phyloP scores from a whole-genome alignment of 2,113 vertebrate species.

The Nyctereutes procyonoides region DNA sequence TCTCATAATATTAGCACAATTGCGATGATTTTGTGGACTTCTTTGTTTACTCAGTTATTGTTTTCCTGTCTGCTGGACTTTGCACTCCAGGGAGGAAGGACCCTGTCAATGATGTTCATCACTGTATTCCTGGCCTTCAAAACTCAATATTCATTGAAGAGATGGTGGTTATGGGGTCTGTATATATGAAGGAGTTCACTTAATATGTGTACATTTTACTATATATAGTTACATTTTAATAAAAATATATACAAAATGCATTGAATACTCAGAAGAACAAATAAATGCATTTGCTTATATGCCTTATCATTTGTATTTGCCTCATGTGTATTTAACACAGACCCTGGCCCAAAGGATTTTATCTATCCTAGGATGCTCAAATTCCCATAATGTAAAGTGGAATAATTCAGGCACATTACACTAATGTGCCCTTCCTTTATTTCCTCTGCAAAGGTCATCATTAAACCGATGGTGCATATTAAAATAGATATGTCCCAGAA shows the following conservation, averaged over 20 bases:
- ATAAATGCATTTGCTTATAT: neutral
- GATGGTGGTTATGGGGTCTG: neutral
- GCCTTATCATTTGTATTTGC: neutral
- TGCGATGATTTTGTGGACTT: neutral
- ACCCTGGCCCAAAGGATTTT: neutral
- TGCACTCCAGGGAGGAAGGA: neutral
- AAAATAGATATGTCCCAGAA: neutral
- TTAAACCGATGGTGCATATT: neutral
- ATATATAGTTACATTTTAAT: neutral
- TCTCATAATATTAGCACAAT: neutral
- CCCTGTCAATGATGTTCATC: neutral
- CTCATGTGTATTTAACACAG: neutral
- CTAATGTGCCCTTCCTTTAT: neutral
- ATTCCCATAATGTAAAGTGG: neutral
- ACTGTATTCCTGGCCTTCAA: neutral
- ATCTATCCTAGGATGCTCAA: neutral
- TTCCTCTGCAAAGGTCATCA: neutral
- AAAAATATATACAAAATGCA: neutral
- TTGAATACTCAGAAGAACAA: neutral
- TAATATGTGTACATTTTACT: neutral
- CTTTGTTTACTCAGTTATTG: neutral
- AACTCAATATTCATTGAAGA: neutral
- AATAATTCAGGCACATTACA: neutral
- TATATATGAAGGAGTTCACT: neutral
- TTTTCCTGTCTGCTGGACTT: neutral